phyloP scores from a whole-genome alignment of 2,888 invertebrate genomes.

The Halictus quadricinctus region DNA sequence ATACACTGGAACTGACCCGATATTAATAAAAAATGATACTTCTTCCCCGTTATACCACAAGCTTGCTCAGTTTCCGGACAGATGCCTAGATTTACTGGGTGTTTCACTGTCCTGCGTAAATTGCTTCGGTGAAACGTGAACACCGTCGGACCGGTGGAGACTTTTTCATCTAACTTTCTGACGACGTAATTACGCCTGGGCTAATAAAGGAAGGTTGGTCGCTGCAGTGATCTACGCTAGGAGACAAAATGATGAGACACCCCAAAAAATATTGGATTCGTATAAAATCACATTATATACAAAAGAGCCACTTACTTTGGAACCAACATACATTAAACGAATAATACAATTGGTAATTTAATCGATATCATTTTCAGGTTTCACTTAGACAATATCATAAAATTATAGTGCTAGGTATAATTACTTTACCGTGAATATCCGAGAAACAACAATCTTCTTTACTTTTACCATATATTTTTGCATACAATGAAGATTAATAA shows the following conservation, averaged over 20 bases:
- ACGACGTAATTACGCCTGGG: conserved; percentile 13
- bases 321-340: no score
- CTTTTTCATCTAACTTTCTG: conserved; percentile 12
- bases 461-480: background rate
- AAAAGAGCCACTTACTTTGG: no score
- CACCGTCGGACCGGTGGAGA: conserved; percentile 6
- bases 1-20: no score
- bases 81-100: conserved; percentile 13
- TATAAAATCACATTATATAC: no score
- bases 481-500: background rate
- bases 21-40: no score
- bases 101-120: conserved; percentile 23
- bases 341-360: no score
- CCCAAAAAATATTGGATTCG: background rate
- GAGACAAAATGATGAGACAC: background rate
- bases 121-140: conserved; percentile 32
- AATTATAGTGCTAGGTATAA: background rate
- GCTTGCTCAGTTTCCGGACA: no score
- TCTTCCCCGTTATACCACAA: no score
- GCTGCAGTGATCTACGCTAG: background rate
- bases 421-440: background rate
- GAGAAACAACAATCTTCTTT: background rate
- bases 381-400: background rate
- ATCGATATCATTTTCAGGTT: background rate
- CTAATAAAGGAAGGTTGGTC: background rate